phyloP scores from a whole-genome alignment of 2,797 vertebrate genomes.

The Arremon aurantiirostris region DNA sequence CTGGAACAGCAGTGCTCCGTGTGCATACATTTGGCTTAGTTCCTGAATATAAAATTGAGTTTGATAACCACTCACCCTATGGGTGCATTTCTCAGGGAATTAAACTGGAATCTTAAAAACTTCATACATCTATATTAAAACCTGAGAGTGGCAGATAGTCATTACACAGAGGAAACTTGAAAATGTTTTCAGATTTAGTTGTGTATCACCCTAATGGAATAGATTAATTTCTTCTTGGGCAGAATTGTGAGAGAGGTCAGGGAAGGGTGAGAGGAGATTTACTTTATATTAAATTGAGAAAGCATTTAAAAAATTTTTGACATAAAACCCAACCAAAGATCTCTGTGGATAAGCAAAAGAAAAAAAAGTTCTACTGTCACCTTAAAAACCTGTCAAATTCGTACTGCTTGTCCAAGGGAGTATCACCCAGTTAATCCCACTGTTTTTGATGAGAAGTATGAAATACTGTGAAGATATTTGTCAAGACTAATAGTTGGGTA shows the following conservation, averaged over 20 bases:
- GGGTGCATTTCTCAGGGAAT: neutral
- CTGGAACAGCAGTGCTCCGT: neutral
- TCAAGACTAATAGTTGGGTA: neutral
- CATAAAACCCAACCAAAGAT: neutral
- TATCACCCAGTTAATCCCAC: neutral
- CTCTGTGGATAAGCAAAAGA: neutral
- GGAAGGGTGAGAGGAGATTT: neutral
- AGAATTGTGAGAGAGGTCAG: neutral
- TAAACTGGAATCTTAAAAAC: neutral
- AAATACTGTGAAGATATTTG: neutral
- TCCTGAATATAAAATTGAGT: neutral
- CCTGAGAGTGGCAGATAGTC: rapidly evolving
- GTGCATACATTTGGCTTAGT: neutral
- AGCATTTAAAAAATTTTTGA: neutral
- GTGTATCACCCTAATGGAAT: neutral
- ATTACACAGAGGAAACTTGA: neutral
- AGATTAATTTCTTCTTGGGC: neutral
- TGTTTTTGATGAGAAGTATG: neutral
- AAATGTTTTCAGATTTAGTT: neutral
- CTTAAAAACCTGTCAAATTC: neutral
- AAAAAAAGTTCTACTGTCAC: neutral
- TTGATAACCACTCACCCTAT: neutral
- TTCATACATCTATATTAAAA: neutral
- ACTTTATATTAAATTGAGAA: neutral
- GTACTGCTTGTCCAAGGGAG: neutral